phyloP scores from a whole-genome alignment of 2,113 vertebrate species.

The Microcebus griseorufus region DNA sequence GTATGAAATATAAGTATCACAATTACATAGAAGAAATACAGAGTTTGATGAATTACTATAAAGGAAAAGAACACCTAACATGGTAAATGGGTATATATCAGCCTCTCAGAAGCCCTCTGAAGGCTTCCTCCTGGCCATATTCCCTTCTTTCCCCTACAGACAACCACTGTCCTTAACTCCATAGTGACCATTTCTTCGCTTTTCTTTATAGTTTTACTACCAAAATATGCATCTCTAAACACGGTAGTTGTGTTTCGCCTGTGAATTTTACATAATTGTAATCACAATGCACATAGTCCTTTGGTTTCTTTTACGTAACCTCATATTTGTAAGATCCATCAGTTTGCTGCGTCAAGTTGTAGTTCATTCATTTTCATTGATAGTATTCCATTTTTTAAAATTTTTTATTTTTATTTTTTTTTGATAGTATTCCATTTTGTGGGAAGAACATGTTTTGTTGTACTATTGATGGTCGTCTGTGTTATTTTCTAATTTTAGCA shows the following conservation, averaged over 20 bases:
- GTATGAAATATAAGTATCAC: background rate
- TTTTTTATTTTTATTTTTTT: too few species aligned
- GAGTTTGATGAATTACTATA: background rate
- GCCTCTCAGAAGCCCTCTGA: background rate
- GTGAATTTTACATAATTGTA: background rate
- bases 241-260: background rate
- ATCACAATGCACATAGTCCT: background rate
- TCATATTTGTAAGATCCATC: background rate
- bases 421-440: background rate
- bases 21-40: background rate
- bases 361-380: background rate
- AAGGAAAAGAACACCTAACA: background rate
- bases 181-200: background rate
- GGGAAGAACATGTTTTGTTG: background rate
- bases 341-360: background rate
- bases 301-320: background rate
- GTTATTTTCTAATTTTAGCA: background rate
- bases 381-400: background rate
- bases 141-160: background rate
- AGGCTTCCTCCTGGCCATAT: background rate
- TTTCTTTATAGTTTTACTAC: background rate
- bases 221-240: background rate
- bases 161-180: background rate
- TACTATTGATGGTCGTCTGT: background rate
- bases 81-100: background rate